phyloP scores from a whole-genome alignment of 2,113 vertebrate species.

The Peromyscus californicus region DNA sequence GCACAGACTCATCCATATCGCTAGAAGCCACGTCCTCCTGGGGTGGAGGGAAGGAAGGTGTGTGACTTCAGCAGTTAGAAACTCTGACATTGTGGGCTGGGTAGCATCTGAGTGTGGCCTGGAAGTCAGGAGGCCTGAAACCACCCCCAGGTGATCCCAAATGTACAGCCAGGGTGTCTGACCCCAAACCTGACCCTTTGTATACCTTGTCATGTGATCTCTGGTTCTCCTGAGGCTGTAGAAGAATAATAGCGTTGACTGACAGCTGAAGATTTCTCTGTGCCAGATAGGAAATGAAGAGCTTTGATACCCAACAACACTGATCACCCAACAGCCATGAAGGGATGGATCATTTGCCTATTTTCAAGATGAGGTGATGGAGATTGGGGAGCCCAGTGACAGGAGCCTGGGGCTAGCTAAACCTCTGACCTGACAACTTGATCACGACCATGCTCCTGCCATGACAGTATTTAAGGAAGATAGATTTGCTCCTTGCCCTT shows the following conservation, averaged over 20 bases:
- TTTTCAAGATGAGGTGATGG: rapidly evolving
- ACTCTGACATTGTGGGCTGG: not conserved
- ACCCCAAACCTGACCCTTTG: rapidly evolving
- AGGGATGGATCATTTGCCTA: rapidly evolving
- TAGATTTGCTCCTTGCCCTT: not conserved
- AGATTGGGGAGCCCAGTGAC: not conserved
- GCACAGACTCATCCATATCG: not conserved
- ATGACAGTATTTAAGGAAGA: not conserved
- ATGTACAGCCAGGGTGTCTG: rapidly evolving
- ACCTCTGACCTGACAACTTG: rapidly evolving
- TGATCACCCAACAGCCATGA: rapidly evolving
- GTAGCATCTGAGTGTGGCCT: too few relatives aligned
- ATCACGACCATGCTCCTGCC: not conserved
- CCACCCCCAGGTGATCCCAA: not conserved
- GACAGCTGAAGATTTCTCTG: not conserved
- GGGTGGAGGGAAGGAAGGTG: rapidly evolving
- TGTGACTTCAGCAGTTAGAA: not conserved
- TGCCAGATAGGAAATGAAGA: rapidly evolving
- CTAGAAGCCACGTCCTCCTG: not conserved
- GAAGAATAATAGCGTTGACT: rapidly evolving
- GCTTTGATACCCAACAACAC: rapidly evolving
- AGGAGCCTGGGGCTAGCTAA: not conserved
- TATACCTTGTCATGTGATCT: rapidly evolving
- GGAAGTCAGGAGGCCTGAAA: not conserved
- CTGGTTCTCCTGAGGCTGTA: not conserved